Evolutionary conservation across 2,888 invertebrate genomes (phyloP).

Genomic region (Cheilosia scutellata): DNA sequence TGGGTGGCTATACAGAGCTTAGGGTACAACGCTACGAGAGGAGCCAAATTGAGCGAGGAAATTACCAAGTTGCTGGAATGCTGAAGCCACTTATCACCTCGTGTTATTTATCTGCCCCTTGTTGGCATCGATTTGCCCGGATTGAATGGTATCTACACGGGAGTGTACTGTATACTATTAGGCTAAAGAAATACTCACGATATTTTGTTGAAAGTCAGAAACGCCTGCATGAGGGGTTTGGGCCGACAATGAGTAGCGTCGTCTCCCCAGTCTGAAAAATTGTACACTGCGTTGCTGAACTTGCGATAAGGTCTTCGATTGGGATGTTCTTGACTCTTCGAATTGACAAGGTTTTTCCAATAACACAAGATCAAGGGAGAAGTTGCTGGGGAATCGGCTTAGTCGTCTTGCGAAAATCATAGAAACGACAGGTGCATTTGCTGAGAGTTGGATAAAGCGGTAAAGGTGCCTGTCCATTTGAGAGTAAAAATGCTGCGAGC

Average conservation of each 20-base stretch:
- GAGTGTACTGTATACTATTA: constrained; percentile 35
- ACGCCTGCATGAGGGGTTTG: background rate
- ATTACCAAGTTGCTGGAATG: constrained; percentile 70
- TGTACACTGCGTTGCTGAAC: constrained; percentile 59
- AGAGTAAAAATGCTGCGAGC: too few species aligned
- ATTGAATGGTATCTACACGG: constrained; percentile 46
- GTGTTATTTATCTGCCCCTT: constrained; percentile 74
- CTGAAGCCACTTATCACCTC: constrained; percentile 73
- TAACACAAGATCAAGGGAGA: too few species aligned
- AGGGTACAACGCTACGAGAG: constrained; percentile 7
- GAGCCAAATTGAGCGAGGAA: constrained; percentile 61
- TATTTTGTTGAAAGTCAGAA: constrained; percentile 41
- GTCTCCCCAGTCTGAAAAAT: too few species aligned
- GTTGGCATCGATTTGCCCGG: constrained; percentile 70
- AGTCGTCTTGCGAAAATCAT: too few species aligned
- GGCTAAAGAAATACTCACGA: constrained; percentile 55
- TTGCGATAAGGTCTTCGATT: constrained; percentile 47
- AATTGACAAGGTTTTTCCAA: too few species aligned
- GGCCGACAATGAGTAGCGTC: too few species aligned
- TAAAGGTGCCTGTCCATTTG: too few species aligned
- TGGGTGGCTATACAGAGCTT: constrained; percentile 2
- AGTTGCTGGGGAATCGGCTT: too few species aligned
- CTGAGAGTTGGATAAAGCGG: too few species aligned
- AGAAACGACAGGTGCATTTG: too few species aligned
- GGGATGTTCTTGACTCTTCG: too few species aligned